Evolutionary conservation across 2,888 invertebrate species (phyloP), one percentile per base, ranked within the genome.

Genomic region (Orthosia incerta): DNA sequence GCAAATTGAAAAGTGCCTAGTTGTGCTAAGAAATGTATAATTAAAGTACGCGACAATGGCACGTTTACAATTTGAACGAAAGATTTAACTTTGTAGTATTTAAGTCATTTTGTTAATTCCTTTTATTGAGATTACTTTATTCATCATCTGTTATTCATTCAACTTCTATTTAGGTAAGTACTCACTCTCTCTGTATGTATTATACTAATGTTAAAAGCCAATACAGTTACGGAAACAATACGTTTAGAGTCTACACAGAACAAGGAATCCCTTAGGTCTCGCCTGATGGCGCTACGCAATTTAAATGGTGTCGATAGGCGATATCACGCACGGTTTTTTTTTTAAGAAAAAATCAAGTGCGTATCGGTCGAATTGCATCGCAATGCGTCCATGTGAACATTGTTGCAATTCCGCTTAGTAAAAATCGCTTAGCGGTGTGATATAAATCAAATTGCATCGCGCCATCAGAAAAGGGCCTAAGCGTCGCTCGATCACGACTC

Each of bases 1-100:
- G 74, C 67, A 82, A 85, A 82, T 80, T 80, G 63, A 80, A 81
- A 80, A 79, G 76, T 76, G 75, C 76, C 76, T 82, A 76, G 77
- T 80, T 74, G 59, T 72, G 71, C 63, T 76, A 74, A 67, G 56
- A 63, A 62, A 75, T 62, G 48, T 79, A 76, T 74, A 74, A 83
- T 79, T 80, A 74, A 84, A 77, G 74, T 78, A 71, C 20, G 48
- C 51, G 60, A 74, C 60, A 71, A 57, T 68, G 53, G 51, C 31
- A 56, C 9, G 20, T 46, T 55, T 56, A 20, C 15, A 74, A 55
- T 55, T 68, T 55, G 1, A 78, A 66, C 13, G 20, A 57, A 57
- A 77, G 48, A 66, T 74, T 66, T 53, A 63, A 74, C 53, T 79
- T 59, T 13, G 45, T 63, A 48, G 62, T 79, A 63, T 63, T 50